Evolutionary conservation across 1,140 invertebrate species (phyloP).

Genomic region (Anthonomus grandis): DNA sequence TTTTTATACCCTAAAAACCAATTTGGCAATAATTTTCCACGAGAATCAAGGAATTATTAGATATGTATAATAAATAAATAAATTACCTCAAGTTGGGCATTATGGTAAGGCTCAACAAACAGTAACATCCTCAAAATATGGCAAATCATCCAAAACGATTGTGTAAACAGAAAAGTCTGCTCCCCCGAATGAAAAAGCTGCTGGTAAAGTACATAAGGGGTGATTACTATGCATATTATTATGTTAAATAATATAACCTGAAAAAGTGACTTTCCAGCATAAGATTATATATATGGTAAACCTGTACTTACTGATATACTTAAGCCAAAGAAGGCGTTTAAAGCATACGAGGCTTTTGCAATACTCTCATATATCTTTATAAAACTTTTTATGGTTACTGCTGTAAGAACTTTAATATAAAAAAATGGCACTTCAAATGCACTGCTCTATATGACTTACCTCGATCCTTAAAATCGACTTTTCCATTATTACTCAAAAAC

Average conservation of each 20-base stretch:
- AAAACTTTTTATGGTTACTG: no score
- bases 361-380: constrained; percentile 6
- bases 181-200: constrained; percentile 13
- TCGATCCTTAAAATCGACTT: no score
- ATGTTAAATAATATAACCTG: constrained; percentile 10
- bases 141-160: constrained; percentile 22
- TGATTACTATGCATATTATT: constrained; percentile 13
- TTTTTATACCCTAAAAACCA: constrained; percentile 3
- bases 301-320: constrained; percentile 1
- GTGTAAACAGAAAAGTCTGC: constrained; percentile 13
- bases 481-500: no score
- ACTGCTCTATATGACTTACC: no score
- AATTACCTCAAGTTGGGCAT: constrained; percentile 1
- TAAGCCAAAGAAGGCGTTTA: not conserved
- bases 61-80: no score
- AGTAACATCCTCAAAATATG: constrained; percentile 14
- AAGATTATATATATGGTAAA: no score
- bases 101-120: constrained; percentile 14
- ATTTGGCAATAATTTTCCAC: not conserved
- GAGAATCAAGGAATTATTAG: no score
- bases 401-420: no score
- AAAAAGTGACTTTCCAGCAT: not conserved
- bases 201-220: constrained; percentile 19
- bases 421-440: no score
- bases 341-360: not conserved